Conservation (phyloP, 2,113 vertebrate species). For the Aleadryas rufinucha region DNA sequence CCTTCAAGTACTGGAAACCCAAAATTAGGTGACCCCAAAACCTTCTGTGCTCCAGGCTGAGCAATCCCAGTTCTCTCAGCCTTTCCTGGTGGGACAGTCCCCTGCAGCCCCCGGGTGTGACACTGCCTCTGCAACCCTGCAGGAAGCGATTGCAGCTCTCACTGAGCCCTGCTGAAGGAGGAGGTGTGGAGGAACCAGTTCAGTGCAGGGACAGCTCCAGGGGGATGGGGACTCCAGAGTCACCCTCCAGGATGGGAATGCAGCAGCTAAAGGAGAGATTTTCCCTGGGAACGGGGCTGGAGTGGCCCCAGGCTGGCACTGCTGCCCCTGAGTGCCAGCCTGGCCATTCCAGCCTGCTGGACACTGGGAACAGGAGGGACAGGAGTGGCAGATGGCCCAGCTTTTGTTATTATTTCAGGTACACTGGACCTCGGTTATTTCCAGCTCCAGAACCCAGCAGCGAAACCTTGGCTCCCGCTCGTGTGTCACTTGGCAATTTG, state of each 20-base stretch:
- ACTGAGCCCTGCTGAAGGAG: rapidly evolving
- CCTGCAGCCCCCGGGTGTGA: neutral
- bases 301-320: rapidly evolving
- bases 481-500: conserved; percentile 45
- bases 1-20: neutral
- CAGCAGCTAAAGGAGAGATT: neutral
- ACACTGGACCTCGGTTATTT: neutral
- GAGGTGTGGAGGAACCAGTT: neutral
- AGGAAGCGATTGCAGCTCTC: rapidly evolving
- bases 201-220: neutral
- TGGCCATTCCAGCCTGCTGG: neutral
- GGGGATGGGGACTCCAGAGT: neutral
- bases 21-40: neutral
- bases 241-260: rapidly evolving
- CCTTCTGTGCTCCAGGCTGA: neutral
- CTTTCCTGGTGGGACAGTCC: neutral
- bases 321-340: neutral
- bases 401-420: conserved; percentile 1
- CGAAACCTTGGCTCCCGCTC: neutral
- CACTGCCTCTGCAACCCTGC: neutral
- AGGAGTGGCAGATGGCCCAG: neutral
- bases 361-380: neutral
- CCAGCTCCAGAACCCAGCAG: neutral
- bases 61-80: neutral
- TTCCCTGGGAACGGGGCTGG: neutral